Base-by-base conservation (phyloP, 2,888 invertebrate genomes). In the Mythimna impura region DNA sequence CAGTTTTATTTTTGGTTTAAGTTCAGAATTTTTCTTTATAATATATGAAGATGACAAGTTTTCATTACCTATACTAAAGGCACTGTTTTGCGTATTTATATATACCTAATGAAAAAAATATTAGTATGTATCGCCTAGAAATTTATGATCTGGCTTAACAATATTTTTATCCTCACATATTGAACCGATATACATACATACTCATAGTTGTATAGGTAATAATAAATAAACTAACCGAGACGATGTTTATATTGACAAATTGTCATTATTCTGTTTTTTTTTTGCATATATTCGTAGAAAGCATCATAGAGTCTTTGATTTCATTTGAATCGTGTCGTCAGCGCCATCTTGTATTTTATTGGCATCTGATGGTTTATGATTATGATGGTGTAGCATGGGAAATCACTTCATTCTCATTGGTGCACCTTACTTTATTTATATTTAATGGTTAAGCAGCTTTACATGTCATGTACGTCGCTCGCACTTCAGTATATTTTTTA, bases 401-500 rank as follows among this genome's bases (percentile, higher is more conserved):
- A 50, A 55, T 69, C 81, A 84, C 84, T 60, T 75, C 81, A 69
- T 65, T 47, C n/a, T 57, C 70, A 84, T 71, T 55, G 12, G 64
- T 71, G 85, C 80, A 81, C 84, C 71, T 68, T 65, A 84, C 67
- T 68, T 25, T 70, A n/a, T 55, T 75, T 57, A 25, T 57, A 30
- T 52, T 43, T 58, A n/a, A 58, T 73, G 65, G 55, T 57, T 74
- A 52, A 60, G 30, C 52, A 76, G 74, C 79, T 85, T 86, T 77
- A 76, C 78, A 78, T 82, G 85, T 82, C 82, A 84, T 85, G 83
- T 78, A 17, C 77, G 87, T 86, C 85, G 82, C 81, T 80, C 72
- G 74, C 87, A 85, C 79, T 60, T 67, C 57, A 54, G 20, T 84
- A 61, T 73, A 30, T 70, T 58, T 64, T 47, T 55, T n/a, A 12